Conservation (phyloP, 2,888 invertebrate genomes). For the Meiosimyza platycephala region DNA sequence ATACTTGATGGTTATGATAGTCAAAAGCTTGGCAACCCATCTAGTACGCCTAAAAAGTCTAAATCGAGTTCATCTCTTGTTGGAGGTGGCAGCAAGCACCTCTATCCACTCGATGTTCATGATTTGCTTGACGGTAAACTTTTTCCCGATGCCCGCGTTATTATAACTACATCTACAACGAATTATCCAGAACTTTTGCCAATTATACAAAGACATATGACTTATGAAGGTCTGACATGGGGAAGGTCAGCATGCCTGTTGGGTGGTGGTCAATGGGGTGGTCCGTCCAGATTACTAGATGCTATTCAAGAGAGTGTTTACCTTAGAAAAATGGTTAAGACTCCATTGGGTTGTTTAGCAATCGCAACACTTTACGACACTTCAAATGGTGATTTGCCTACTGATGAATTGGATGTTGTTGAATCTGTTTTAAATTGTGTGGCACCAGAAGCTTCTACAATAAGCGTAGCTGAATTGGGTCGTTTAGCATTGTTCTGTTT, state of each 20-base stretch:
- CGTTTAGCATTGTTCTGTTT: slow-evolving; percentile 69
- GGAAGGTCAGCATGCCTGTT: slow-evolving; percentile 68
- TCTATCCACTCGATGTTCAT: slow-evolving; percentile 67
- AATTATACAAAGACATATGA: slow-evolving; percentile 68
- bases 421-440: slow-evolving; percentile 65
- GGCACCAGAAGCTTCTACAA: slow-evolving; percentile 52
- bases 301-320: slow-evolving; percentile 65
- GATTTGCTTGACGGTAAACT: slow-evolving; percentile 70
- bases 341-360: slow-evolving; percentile 70
- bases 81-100: slow-evolving; percentile 57
- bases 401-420: slow-evolving; percentile 61
- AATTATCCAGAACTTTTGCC: slow-evolving; percentile 64
- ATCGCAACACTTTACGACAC: slow-evolving; percentile 70
- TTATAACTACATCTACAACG: slow-evolving; percentile 69
- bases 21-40: slow-evolving; percentile 42
- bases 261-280: slow-evolving; percentile 68
- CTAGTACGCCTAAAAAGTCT: slow-evolving; percentile 52
- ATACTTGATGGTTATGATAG: slow-evolving; percentile 70
- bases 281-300: slow-evolving; percentile 66
- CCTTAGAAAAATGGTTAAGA: slow-evolving; percentile 67
- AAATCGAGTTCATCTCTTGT: slow-evolving; percentile 29
- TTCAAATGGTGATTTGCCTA: slow-evolving; percentile 63
- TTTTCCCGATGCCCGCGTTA: slow-evolving; percentile 69
- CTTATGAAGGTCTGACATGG: slow-evolving; percentile 69
- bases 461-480: slow-evolving; percentile 69